These are phyloP conservation scores for Gerris lacustris DNA, from an alignment of 2,888 invertebrate genomes.

Conservation along the genomic window DNA sequence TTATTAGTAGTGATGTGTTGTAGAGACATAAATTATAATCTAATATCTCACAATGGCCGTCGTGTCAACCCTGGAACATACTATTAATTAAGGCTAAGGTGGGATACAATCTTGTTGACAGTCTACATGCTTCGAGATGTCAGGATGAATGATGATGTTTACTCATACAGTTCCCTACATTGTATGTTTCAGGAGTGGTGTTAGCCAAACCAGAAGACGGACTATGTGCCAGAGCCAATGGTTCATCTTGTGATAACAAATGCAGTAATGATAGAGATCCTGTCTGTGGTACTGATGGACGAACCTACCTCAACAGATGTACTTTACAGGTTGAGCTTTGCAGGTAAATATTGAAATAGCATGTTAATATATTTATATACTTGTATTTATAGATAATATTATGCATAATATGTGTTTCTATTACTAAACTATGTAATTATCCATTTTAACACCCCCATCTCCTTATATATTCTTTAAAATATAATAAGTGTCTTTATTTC, in stretches of 20 bases:
- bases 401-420: background rate
- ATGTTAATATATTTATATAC: background rate
- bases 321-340: conserved; percentile 60
- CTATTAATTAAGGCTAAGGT: no score
- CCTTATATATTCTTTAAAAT: no score
- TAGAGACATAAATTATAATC: no score
- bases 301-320: conserved; percentile 73
- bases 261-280: conserved; percentile 75
- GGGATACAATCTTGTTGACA: no score
- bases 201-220: conserved; percentile 1
- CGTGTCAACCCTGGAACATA: no score
- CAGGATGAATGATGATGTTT: no score
- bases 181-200: background rate
- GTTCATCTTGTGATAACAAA: conserved; percentile 55
- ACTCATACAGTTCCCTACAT: no score
- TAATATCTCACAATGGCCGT: no score
- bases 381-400: background rate
- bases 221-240: conserved; percentile 51
- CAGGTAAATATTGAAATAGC: conserved; percentile 42
- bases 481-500: no score
- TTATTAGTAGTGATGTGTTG: no score
- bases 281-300: conserved; percentile 76
- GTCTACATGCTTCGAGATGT: no score
- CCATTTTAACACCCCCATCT: no score
- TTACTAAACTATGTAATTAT: background rate